Conservation (phyloP, 2,888 invertebrate genomes). For the Myathropa florea region DNA sequence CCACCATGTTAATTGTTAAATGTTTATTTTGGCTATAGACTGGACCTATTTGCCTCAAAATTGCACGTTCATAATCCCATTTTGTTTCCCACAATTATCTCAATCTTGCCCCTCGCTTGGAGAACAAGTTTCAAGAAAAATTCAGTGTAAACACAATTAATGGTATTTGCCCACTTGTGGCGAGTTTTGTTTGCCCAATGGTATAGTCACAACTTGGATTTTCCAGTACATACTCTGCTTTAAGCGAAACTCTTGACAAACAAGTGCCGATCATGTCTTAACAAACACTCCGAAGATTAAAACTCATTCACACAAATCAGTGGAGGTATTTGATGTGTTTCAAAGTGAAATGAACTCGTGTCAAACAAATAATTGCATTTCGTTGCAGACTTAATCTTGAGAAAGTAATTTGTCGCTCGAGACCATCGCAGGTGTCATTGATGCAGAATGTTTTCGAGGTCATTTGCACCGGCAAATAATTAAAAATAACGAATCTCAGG, state of each 20-base stretch:
- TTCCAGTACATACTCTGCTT: neutral
- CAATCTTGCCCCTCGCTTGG: constrained; percentile 28
- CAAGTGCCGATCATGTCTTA: neutral
- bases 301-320: neutral
- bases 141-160: constrained; percentile 40
- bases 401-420: neutral
- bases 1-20: neutral
- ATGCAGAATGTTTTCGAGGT: neutral
- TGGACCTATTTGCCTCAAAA: neutral
- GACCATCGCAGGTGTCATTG: neutral
- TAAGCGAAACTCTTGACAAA: neutral
- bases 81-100: neutral
- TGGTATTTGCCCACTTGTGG: constrained; percentile 22
- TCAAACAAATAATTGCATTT: neutral
- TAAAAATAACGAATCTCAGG: constrained; percentile 15
- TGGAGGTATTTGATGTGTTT: neutral
- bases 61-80: constrained; percentile 4
- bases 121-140: constrained; percentile 17
- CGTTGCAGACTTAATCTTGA: no score
- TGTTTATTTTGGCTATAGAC: constrained; percentile 2
- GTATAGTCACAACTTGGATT: neutral
- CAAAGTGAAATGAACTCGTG: neutral
- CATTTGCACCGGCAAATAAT: constrained; percentile 18
- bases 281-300: neutral
- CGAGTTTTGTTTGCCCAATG: neutral